Evolutionary conservation across 2,797 vertebrate species (phyloP), one percentile per base, ranked within the genome.

Genomic region (Chlorospingus semifuscus): DNA sequence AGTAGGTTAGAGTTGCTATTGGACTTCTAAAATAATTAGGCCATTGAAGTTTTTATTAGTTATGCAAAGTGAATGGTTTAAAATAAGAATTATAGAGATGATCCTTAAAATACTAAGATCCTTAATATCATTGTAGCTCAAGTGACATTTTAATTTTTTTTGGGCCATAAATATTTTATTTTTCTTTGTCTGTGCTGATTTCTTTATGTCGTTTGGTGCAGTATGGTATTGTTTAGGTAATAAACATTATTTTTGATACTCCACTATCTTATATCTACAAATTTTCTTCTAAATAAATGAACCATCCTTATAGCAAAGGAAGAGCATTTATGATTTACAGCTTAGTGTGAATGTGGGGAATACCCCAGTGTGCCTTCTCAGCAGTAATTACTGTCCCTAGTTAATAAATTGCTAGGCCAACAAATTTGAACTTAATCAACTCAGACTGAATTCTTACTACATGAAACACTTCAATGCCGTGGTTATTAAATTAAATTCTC

Each of bases 401-500:
- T 55, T 87, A 61, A 41, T 93, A 83, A 91, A 91, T 41, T 70
- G 32, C 42, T 59, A 61, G 60, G 69, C 47, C 61, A 94, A 87
- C 57, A 69, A 44, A 79, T 61, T 59, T 55, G 53, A 91, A 82
- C 79, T 91, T 94, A 78, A 78, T 95, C 32, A 61, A 21, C 65
- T 95, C 76, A 91, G 50, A 83, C 37, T 78, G 61, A 92, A 71
- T 92, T 93, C 90, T 68, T 92, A 60, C 87, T 44, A 75, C 70
- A 86, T 42, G 88, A 89, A 96, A 65, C 60, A 74, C 24, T 92
- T 65, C 44, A 50, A 6, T 86, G 26, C n/a, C 41, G 15, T 86
- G 63, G 64, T 91, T 91, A 61, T 89, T 89, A 92, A 66, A 91
- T 85, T 49, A 89, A 95, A 87, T 83, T 91, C 42, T 77, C 18